Conservation (phyloP, 1,140 invertebrate species). For the Zophobas morio region DNA sequence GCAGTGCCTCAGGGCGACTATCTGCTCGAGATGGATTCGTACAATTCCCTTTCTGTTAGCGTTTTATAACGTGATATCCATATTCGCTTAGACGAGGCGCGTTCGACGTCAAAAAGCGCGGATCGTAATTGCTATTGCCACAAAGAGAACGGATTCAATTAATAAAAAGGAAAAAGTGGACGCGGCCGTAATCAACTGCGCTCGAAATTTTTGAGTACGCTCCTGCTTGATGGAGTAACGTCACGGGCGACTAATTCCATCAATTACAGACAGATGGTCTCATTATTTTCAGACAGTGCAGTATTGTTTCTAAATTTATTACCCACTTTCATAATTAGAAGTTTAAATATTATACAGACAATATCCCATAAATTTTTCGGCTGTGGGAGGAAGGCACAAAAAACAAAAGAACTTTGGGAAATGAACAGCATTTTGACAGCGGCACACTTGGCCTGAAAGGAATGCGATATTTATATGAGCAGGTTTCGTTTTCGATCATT, state of each 20-base stretch:
- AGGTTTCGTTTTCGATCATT: constrained; percentile 46
- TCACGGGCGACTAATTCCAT: constrained; percentile 60
- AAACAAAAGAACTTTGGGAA: constrained; percentile 44
- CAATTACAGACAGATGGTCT: constrained; percentile 63
- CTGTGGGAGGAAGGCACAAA: constrained; percentile 52
- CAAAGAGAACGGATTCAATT: constrained; percentile 34
- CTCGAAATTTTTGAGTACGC: constrained; percentile 26
- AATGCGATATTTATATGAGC: constrained; percentile 22
- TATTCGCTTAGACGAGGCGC: constrained; percentile 39
- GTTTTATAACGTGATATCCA: constrained; percentile 31
- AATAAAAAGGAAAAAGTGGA: constrained; percentile 19
- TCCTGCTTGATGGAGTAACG: constrained; percentile 40
- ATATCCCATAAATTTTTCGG: constrained; percentile 57
- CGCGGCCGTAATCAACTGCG: background rate
- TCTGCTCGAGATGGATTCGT: constrained; percentile 51
- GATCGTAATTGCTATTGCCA: constrained; percentile 36
- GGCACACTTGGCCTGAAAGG: background rate
- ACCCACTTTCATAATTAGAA: constrained; percentile 62
- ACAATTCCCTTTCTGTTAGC: constrained; percentile 41
- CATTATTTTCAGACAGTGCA: constrained; percentile 62
- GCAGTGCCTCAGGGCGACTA: constrained; percentile 33
- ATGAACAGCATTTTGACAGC: constrained; percentile 35
- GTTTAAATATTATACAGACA: constrained; percentile 59
- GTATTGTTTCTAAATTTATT: constrained; percentile 63
- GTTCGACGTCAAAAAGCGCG: constrained; percentile 33